Conservation (phyloP, 2,888 invertebrate genomes). For the Platypus cylindrus region DNA sequence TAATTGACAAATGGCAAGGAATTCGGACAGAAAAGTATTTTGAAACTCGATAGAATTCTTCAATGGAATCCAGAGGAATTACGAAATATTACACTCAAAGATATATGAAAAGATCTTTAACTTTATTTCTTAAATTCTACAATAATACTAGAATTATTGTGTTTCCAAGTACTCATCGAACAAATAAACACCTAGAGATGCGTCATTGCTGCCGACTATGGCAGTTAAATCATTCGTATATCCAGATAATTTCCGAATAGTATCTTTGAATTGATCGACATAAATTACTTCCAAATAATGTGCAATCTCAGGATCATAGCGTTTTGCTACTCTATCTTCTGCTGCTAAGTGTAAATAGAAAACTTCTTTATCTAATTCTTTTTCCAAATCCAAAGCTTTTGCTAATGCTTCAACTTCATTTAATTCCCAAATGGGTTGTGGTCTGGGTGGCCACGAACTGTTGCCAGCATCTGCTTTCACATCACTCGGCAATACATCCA, state of each 20-base stretch:
- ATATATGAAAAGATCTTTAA: neutral
- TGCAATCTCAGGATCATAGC: slow-evolving; percentile 57
- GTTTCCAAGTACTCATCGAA: slow-evolving; percentile 56
- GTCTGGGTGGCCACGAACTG: too few species aligned
- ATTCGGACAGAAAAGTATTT: neutral
- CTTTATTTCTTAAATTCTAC: neutral
- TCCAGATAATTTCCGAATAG: slow-evolving; percentile 58
- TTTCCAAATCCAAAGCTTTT: slow-evolving; percentile 62
- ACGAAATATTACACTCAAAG: neutral
- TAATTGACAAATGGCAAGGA: too few species aligned
- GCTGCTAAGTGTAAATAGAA: slow-evolving; percentile 53
- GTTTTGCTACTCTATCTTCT: slow-evolving; percentile 40
- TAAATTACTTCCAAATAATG: slow-evolving; percentile 68
- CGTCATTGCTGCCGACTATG: slow-evolving; percentile 46
- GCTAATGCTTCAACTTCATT: slow-evolving; percentile 60
- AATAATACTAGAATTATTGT: slow-evolving; percentile 10
- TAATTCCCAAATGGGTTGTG: slow-evolving; percentile 38
- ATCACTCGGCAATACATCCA: neutral
- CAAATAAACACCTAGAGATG: slow-evolving; percentile 53
- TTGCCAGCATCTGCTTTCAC: slow-evolving; percentile 8
- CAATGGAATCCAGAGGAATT: neutral
- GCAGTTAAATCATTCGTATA: slow-evolving; percentile 60
- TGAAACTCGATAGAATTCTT: neutral
- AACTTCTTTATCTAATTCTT: slow-evolving; percentile 54
- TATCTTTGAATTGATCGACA: slow-evolving; percentile 52